Base-by-base conservation (phyloP, 1,140 invertebrate genomes). In the Dendrolimus kikuchii region DNA sequence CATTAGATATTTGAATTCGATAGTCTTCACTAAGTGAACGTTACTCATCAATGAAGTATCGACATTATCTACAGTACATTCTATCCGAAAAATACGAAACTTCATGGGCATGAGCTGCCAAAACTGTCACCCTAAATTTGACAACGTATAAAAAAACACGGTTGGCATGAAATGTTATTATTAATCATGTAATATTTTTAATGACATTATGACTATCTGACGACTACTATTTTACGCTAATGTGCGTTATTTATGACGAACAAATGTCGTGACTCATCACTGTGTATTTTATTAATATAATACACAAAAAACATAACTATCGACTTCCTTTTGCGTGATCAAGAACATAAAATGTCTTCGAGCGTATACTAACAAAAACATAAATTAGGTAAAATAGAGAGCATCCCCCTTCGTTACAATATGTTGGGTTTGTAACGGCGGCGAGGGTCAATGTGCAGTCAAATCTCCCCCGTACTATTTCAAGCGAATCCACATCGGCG, bases 321-420 rank as follows among this genome's bases (percentile, higher is more conserved):
- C 60, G 59, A 80, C 74, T 86, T 86, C 82, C 82, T 86, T 81
- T 81, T 59, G 81, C 82, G 78, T 84, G 82, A 68, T 70, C 57
- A 69, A 64, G 66, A 58, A 79, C 78, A 84, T 86, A 84, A 86
- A 86, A 86, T 61, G 81, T 86, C 68, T 74, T 78, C 78, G 68
- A 84, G 79, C 77, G 77, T 81, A 80, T 77, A 77, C 74, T 69
- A 75, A 81, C 77, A 72, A 77, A 81, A 81, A 82, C 82, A 86
- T 86, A 86, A 86, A 84, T 86, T 83, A 84, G 68, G 74, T 74
- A 74, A 84, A 86, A 81, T 80, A 77, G 71, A 78, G 70, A 82
- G 68, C 71, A 83, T 83, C 80, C 79, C 23, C 81, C 83, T 76
- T 80, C 69, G 69, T 75, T 81, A 82, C 81, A 84, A 78, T 84